phyloP scores from a whole-genome alignment of 2,888 invertebrate species.

The Teleogryllus oceanicus region DNA sequence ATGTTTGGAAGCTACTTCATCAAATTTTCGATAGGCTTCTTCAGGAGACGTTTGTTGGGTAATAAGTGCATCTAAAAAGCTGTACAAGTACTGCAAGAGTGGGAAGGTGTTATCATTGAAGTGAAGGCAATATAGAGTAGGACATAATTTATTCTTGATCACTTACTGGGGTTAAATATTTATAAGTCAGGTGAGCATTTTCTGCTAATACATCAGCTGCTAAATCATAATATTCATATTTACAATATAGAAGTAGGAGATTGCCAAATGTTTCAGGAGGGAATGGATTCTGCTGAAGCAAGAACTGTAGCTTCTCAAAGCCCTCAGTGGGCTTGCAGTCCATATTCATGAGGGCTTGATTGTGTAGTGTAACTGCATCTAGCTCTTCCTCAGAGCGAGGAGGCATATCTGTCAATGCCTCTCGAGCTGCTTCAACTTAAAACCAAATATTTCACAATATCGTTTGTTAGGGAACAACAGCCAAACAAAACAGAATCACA shows the following conservation, averaged over 20 bases:
- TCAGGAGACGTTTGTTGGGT: slow-evolving; percentile 95
- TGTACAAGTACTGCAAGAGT: slow-evolving; percentile 73
- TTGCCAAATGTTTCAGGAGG: slow-evolving; percentile 98
- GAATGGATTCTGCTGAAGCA: slow-evolving; percentile 92
- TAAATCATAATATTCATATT: slow-evolving; percentile 94
- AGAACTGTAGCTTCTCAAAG: slow-evolving; percentile 89
- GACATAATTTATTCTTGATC: background rate
- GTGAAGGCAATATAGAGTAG: background rate
- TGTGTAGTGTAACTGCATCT: slow-evolving; percentile 96
- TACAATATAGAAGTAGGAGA: slow-evolving; percentile 88
- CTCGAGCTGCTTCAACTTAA: slow-evolving; percentile 75
- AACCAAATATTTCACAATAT: slow-evolving; percentile 24
- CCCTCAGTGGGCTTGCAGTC: slow-evolving; percentile 86
- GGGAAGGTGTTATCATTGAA: background rate
- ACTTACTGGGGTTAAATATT: slow-evolving; percentile 81
- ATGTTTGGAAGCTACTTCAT: slow-evolving; percentile 86
- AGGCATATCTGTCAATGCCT: slow-evolving; percentile 85
- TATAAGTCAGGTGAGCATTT: slow-evolving; percentile 93
- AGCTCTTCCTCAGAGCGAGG: slow-evolving; percentile 94
- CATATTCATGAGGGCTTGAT: slow-evolving; percentile 90
- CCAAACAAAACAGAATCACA: too few species aligned
- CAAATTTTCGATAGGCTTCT: slow-evolving; percentile 92
- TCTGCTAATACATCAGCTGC: slow-evolving; percentile 98
- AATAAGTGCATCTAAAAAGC: slow-evolving; percentile 93
- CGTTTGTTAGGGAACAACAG: too few species aligned